Evolutionary conservation across 2,113 vertebrate species (phyloP).

Genomic region (Corythaeola cristata): DNA sequence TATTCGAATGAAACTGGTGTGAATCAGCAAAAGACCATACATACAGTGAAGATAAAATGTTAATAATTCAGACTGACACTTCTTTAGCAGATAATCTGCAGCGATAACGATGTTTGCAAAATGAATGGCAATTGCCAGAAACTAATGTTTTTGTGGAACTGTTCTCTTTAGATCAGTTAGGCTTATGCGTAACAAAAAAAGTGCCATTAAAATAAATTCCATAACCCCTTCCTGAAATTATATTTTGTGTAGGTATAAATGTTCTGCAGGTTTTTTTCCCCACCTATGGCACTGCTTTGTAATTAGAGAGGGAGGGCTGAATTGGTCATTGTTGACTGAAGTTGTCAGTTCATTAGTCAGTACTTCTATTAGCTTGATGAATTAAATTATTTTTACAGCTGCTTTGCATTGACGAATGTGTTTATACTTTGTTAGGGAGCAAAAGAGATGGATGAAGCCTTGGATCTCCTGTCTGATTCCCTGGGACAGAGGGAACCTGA

Average conservation of each 20-base stretch:
- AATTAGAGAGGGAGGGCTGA: background rate
- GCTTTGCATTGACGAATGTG: background rate
- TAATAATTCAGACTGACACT: background rate
- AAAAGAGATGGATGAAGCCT: slow-evolving; percentile 72
- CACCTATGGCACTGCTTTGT: background rate
- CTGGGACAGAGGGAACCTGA: slow-evolving; percentile 75
- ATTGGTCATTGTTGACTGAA: background rate
- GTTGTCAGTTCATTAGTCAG: background rate
- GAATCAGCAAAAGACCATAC: background rate
- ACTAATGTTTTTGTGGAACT: background rate
- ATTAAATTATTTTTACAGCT: background rate
- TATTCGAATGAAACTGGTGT: background rate
- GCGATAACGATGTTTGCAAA: background rate
- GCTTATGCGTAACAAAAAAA: background rate
- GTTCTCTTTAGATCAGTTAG: background rate
- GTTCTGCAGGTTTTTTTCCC: background rate
- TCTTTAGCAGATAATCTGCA: background rate
- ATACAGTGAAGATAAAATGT: background rate
- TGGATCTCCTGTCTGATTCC: slow-evolving; percentile 76
- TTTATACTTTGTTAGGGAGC: slow-evolving; percentile 10
- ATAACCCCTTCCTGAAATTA: background rate
- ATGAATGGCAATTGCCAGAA: background rate
- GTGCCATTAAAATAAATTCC: background rate
- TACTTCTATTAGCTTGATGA: background rate
- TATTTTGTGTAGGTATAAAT: background rate